These are phyloP conservation scores for Oryzias celebensis DNA, from an alignment of 2,113 vertebrate species.

Conservation along the genomic window DNA sequence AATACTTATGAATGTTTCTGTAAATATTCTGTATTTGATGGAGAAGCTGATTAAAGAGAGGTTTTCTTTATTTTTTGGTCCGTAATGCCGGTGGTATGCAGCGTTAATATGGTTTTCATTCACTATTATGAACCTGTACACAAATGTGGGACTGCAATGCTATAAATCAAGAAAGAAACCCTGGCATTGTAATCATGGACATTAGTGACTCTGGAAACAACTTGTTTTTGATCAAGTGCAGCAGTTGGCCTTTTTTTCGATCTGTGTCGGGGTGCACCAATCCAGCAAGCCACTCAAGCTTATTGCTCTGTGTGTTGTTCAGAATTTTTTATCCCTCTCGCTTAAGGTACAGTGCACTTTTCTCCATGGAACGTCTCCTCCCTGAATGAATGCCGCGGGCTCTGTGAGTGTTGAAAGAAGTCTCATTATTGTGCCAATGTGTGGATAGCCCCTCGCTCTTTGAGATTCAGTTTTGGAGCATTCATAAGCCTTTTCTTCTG, in stretches of 20 bases:
- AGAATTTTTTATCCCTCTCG: constrained; percentile 38
- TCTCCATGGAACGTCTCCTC: constrained; percentile 62
- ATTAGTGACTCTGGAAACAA: constrained; percentile 35
- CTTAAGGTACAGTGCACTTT: constrained; percentile 71
- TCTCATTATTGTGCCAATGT: constrained; percentile 68
- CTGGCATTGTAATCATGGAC: constrained; percentile 32
- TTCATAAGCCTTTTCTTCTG: constrained; percentile 63
- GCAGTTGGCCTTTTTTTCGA: constrained; percentile 32
- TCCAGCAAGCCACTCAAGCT: constrained; percentile 32
- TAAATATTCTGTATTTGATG: constrained; percentile 37
- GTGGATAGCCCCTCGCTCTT: constrained; percentile 52
- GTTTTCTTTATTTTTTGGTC: constrained; percentile 18
- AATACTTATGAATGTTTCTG: constrained; percentile 28
- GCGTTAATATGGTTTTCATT: constrained; percentile 25
- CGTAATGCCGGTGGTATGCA: constrained; percentile 2
- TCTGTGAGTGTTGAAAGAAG: constrained; percentile 70
- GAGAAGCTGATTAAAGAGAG: constrained; percentile 29
- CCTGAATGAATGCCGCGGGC: constrained; percentile 66
- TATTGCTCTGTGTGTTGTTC: constrained; percentile 53
- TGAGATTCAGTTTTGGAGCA: constrained; percentile 60
- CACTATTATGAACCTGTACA: constrained; percentile 23
- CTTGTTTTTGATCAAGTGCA: constrained; percentile 38
- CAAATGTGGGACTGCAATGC: constrained; percentile 31
- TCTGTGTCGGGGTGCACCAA: constrained; percentile 38
- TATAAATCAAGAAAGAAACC: constrained; percentile 42